Evolutionary conservation across 2,888 invertebrate genomes (phyloP), one percentile per base, ranked within the genome.

Genomic region (Sesamia inferens): DNA sequence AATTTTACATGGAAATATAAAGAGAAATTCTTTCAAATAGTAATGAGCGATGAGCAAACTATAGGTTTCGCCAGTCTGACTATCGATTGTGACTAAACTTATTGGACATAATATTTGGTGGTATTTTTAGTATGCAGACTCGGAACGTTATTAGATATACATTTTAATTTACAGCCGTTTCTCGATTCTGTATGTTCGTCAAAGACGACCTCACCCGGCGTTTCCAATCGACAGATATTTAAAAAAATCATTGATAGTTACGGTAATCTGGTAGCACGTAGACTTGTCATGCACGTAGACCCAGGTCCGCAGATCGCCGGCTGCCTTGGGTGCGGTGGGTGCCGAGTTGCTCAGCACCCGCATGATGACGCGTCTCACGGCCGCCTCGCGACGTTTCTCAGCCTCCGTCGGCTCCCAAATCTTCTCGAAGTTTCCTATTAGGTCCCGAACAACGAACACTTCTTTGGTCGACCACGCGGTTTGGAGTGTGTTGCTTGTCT

Each of bases 261-360:
- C 98, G 81, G 97, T 96, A 39, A 98, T 95, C 90, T 97, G 97
- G 79, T 88, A 88, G 82, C 95, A 95, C 2, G 88, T 90, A 73
- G 96, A 96, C 81, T 97, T 97, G 74, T 97, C 97, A 65, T 97
- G 96, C 0, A 98, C 96, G 89, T 98, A 97, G 71, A 98, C 97
- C 98, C 98, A 98, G 63, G 98, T 97, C 88, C 97, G 97, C 63
- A 98, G 96, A 89, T 98, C 98, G 0, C 98, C 98, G 0, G 98
- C 98, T 0, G 97, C 97, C 76, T 97, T 97, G 0, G 96, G 97
- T 0, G 97, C 95, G 69, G 97, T 93, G 0, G 97, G 96, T 7
- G 96, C 95, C 0, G 97, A 96, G 91, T 97, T 97, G 39, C 97
- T 97, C 72, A 97, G 96, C 85, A 98, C 98, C 66, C 97, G 96